Base-by-base conservation (phyloP, 2,113 vertebrate species). In the Barbus barbus region DNA sequence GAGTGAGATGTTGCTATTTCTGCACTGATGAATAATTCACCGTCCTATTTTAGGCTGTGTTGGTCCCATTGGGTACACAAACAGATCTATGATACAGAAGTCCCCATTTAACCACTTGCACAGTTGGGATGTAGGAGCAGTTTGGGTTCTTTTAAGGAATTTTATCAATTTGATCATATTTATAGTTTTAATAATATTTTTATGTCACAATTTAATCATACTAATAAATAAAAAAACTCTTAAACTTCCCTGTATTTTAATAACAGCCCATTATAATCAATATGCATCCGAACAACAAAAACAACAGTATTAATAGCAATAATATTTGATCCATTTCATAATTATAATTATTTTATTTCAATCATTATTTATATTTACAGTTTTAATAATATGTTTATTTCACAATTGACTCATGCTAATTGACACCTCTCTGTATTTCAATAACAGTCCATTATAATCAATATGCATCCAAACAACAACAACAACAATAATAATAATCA, bases 21-120 rank as follows among this genome's bases (percentile, higher is more conserved):
- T 26, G 44, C n/a, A 31, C 72, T 82, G 31, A 67, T 86, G 61
- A 84, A 89, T 89, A 53, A 87, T 84, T 89, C 58, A 87, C 83
- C 22, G 60, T 51, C 38, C 74, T 86, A 82, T 86, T 86, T 81
- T 46, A 78, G 81, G 78, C 24, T 9, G 16, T 22, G 26, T 8
- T 38, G 38, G 76, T 58, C 75, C 58, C 56, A 44, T 24, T 38
- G 71, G 41, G 41, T 48, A 28, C 28, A 33, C 20, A 58, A 60
- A 81, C 78, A 81, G 41, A 81, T 81, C 78, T 65, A 65, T 80
- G 78, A 46, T 80, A 65, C 78, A 63, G 8, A 16, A 38, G 77
- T 26, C 13, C 14, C 11, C 24, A 63, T 79, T 63, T 46, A 26
- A 46, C n/a, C 58, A 78, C 77, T 16, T 8, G 38, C 12, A 82